Evolutionary conservation across 2,888 invertebrate genomes (phyloP), one percentile per base, ranked within the genome.

Genomic region (Drosophila neoperkinsi): DNA sequence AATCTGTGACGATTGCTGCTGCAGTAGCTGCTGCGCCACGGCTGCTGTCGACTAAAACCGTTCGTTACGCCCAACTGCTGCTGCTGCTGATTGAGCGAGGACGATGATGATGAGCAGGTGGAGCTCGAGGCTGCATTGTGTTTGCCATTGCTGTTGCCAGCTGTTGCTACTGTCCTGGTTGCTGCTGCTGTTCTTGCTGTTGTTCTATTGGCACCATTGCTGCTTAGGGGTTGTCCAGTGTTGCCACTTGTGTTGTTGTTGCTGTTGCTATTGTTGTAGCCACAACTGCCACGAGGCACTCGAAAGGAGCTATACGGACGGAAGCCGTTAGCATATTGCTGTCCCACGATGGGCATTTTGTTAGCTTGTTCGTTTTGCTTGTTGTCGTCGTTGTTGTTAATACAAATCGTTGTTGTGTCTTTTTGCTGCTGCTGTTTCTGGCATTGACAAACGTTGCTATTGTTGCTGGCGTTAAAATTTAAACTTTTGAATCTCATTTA

Each of bases 221-320:
- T 81, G 69, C 69, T 74, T 16, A 88, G 57, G n/a, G 80, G 86
- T 33, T 84, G 82, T 28, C 69, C 72, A 59, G 56, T 43, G 34
- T 57, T 59, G 41, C 28, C 28, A 55, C 16, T 46, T 46, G 46
- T 59, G 69, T 31, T 77, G 60, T 49, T 65, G 69, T 36, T 65
- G 68, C 50, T 50, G 73, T 18, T 73, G 62, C 52, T 74, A 71
- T 43, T 73, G 62, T 61, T 77, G 59, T 68, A 71, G 71, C 75
- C 71, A 79, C 89, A 91, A 82, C 81, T 86, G 76, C 88, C 86
- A 67, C 92, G 90, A 49, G 89, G 82, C 72, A 92, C 90, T 79
- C 93, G 91, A 80, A 93, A 93, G 46, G 93, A 93, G 87, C 93
- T 93, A 58, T 93, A 93, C 51, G 93, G 93, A 81, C 93, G 91